These are phyloP conservation scores for Frankliniella fusca DNA, from an alignment of 2,888 invertebrate species.

Conservation along the genomic window DNA sequence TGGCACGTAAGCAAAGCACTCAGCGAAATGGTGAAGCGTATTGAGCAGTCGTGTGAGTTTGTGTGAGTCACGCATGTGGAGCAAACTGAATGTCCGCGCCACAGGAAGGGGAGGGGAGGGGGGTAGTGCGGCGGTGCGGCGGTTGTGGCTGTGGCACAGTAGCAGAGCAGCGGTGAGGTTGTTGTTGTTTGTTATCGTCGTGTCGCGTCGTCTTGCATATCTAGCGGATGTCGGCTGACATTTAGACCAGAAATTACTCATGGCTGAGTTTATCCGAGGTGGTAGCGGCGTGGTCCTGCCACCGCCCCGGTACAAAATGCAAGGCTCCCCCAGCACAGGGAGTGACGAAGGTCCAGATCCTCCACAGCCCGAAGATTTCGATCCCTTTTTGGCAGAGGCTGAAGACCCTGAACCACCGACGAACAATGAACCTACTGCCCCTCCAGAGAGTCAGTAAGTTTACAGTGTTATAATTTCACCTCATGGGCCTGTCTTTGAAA, in stretches of 20 bases:
- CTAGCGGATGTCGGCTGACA: constrained; percentile 11
- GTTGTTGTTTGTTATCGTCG: constrained; percentile 26
- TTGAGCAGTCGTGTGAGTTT: too few relatives aligned
- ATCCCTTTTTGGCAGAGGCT: constrained; percentile 57
- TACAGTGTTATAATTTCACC: not conserved
- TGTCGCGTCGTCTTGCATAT: not conserved
- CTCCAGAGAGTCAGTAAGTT: constrained; percentile 51
- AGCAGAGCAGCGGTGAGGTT: not conserved
- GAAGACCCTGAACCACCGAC: constrained; percentile 56
- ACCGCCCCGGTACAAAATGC: constrained; percentile 46
- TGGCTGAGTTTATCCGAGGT: constrained; percentile 54
- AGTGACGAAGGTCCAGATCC: constrained; percentile 70
- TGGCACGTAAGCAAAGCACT: too few relatives aligned
- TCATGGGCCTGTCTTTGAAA: too few relatives aligned
- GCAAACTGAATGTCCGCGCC: too few relatives aligned
- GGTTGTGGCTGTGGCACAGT: too few relatives aligned
- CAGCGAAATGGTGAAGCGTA: too few relatives aligned
- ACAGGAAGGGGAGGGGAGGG: not conserved
- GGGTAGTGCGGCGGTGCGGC: not conserved
- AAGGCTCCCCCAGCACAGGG: constrained; percentile 77
- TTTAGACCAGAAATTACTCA: constrained; percentile 36
- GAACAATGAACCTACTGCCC: constrained; percentile 51
- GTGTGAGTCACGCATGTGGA: too few relatives aligned
- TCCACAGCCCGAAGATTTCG: constrained; percentile 54
- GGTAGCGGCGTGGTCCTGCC: constrained; percentile 50